Evolutionary conservation across 2,888 invertebrate genomes (phyloP), one percentile per base, ranked within the genome.

Genomic region (Ectropis crepuscularia): DNA sequence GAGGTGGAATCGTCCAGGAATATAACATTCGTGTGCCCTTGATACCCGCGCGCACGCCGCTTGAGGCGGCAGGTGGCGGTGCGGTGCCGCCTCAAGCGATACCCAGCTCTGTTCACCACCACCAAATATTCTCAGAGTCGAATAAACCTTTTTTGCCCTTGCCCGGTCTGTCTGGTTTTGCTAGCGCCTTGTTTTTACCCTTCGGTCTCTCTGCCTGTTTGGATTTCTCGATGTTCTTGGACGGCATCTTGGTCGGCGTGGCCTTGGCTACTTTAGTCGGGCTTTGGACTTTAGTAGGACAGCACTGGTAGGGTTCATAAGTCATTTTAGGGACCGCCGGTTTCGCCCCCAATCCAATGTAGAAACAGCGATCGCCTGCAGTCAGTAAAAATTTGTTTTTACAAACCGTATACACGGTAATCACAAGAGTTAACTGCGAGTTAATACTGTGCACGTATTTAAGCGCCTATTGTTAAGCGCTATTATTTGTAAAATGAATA

Each of bases 311-410:
- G 88, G 97, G 96, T 95, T 96, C 96, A 94, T 96, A 97, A 92
- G 96, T 95, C 93, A 94, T 94, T 93, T 95, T 95, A 90, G 95
- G 95, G 90, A 95, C 94, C 86, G 95, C 94, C 91, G 94, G 95
- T 94, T 96, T 96, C 94, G 96, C 96, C 94, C 97, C 97, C 95
- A 97, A 95, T 95, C 97, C 97, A 95, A 97, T 96, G 96, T 97
- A 97, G 97, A 97, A 97, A 96, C 97, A 97, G 95, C 97, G 97
- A 96, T 97, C 97, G 96, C 97, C 97, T 97, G 97, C 96, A 95
- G 95, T 95, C 96, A 96, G 96, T 96, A 96, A 96, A 97, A 96
- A 96, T 95, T 95, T 95, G 94, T 95, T 81, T 95, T 95, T 94
- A 94, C 92, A 90, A 90, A 83, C 90, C 88, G 89, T 85, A 88